These are phyloP conservation scores for Apostichopus californicus DNA, from an alignment of 35 echinoderm and acorn worm species.

Conservation along the genomic window DNA sequence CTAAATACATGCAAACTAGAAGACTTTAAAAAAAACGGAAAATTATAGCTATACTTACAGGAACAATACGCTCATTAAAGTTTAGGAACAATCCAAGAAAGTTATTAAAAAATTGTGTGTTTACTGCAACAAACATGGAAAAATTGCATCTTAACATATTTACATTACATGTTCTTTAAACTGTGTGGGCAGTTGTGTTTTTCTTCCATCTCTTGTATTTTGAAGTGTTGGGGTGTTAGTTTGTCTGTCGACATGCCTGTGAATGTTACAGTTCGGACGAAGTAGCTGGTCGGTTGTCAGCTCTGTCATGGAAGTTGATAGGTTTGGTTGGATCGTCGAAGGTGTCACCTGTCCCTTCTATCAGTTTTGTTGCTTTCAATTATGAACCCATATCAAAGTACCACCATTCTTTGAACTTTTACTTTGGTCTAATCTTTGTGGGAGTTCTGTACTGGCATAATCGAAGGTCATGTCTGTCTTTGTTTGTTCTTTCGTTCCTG, in stretches of 20 bases:
- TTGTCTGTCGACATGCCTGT: not conserved
- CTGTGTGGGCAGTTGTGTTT: too few relatives aligned
- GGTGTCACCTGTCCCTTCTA: constrained; percentile 49
- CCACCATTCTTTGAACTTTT: not conserved
- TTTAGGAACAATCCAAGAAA: too few relatives aligned
- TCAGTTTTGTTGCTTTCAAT: constrained; percentile 25
- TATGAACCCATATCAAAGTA: constrained; percentile 14
- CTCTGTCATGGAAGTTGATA: not conserved
- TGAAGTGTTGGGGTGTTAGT: not conserved
- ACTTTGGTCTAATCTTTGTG: constrained; percentile 38
- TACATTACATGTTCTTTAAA: too few relatives aligned
- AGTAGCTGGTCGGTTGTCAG: too few relatives aligned
- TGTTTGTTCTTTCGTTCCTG: not conserved
- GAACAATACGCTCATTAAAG: too few relatives aligned
- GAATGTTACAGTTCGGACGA: not conserved
- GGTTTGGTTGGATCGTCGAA: constrained; percentile 46
- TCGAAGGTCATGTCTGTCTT: constrained; percentile 25
- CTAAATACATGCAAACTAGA: too few relatives aligned
- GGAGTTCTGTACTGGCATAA: not conserved
- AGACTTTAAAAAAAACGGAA: too few relatives aligned
- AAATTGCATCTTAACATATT: too few relatives aligned
- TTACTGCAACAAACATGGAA: too few relatives aligned
- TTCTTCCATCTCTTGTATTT: not conserved
- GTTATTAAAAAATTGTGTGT: too few relatives aligned
- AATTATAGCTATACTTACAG: too few relatives aligned